Evolutionary conservation across 2,888 invertebrate species (phyloP).

Genomic region (Tupiocoris notatus): DNA sequence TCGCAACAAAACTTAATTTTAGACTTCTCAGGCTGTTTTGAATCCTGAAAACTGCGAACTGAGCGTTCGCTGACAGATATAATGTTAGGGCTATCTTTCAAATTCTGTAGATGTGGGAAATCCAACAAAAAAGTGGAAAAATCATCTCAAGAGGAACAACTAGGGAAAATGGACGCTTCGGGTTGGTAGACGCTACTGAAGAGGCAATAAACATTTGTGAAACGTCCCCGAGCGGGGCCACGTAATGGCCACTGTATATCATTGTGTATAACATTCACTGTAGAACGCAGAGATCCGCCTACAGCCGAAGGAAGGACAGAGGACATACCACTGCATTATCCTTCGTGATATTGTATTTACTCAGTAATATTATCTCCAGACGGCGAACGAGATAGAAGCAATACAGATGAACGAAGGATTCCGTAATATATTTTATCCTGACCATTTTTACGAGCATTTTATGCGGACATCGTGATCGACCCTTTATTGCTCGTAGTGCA

Average conservation of each 20-base stretch:
- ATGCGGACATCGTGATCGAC: neutral
- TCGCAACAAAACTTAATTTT: no score
- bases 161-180: neutral
- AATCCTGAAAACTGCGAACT: no score
- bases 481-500: neutral
- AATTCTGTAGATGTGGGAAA: neutral
- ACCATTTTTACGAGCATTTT: neutral
- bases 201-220: conserved; percentile 35
- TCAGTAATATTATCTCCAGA: conserved; percentile 30
- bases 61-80: no score
- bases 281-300: neutral
- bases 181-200: neutral
- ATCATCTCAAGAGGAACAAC: neutral
- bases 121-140: neutral
- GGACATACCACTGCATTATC: conserved; percentile 24
- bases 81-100: no score
- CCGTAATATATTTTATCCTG: neutral
- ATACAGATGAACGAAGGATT: neutral
- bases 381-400: neutral
- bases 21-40: no score
- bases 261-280: conserved; percentile 14
- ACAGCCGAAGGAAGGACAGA: neutral
- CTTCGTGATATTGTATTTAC: conserved; percentile 31
- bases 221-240: conserved; percentile 24
- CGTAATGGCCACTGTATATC: conserved; percentile 36